Base-by-base conservation (phyloP, 2,888 invertebrate genomes). In the Saturnia pavonia region DNA sequence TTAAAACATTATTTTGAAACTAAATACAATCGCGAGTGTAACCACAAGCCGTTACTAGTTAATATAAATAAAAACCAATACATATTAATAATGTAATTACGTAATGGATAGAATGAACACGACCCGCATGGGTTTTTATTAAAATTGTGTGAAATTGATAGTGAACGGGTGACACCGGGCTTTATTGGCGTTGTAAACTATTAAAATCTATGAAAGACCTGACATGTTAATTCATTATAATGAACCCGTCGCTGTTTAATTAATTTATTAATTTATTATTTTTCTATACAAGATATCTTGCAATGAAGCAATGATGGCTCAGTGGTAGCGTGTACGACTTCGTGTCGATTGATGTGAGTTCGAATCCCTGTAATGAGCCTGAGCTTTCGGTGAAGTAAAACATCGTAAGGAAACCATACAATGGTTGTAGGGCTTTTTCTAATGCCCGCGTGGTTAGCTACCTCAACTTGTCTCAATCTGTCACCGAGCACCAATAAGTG, bases 131-230 rank as follows among this genome's bases (percentile, higher is more conserved):
- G 65, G 72, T 69, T 76, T 73, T 72, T 76, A 76, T 76, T 72
- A 74, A 77, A 77, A 75, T 76, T 48, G 69, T 63, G 72, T 78
- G 77, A 74, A 76, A 77, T 75, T 76, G 73, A 83, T 82, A 76
- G 69, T 71, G 65, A 70, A 74, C 72, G 65, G 40, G 7, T 72
- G 73, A 73, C 75, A 76, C 73, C 69, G 72, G 70, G 54, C 69
- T 65, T 69, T 72, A 76, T 73, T 73, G 73, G 71, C 74, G 68
- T 73, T 68, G 54, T 67, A 73, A 74, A 77, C 71, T 73, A 74
- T 71, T 71, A 71, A 68, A 51, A 67, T 69, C 27, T 69, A 27
- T 67, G 66, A 54, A 51, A 70, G 27, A 65, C 25, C 45, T 69
- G 71, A 69, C 71, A 63, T 69, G 22, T 67, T 73, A 69, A 70